These are phyloP conservation scores for Genyomyrus donnyi DNA, from an alignment of 2,113 vertebrate genomes.

Conservation along the genomic window DNA sequence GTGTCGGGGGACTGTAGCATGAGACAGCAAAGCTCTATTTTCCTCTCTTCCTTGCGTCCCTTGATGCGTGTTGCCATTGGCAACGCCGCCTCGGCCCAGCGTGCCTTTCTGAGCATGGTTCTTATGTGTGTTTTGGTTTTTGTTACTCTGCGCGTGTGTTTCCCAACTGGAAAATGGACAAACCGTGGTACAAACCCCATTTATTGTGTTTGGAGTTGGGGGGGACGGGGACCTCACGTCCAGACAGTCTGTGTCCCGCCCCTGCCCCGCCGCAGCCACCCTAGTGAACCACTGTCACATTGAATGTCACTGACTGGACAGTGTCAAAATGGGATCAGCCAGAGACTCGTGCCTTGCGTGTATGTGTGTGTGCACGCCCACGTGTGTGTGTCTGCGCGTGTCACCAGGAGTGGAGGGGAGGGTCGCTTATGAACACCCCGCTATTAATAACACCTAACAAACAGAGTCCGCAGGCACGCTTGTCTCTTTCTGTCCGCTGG, in stretches of 20 bases:
- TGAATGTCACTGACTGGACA: conserved; percentile 48
- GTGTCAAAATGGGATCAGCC: conserved; percentile 25
- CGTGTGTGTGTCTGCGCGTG: conserved; percentile 10
- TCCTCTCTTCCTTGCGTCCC: conserved; percentile 27
- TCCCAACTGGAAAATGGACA: not conserved
- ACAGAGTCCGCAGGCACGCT: conserved; percentile 67
- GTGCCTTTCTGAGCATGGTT: conserved; percentile 21
- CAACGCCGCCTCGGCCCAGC: not conserved
- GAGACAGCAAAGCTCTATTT: conserved; percentile 16
- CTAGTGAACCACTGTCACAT: conserved; percentile 34
- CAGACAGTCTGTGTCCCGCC: not conserved
- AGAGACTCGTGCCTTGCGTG: conserved; percentile 26
- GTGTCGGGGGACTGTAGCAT: conserved; percentile 30
- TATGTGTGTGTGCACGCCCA: not conserved
- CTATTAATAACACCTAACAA: conserved; percentile 87
- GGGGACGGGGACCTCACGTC: not conserved
- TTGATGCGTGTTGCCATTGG: conserved; percentile 26
- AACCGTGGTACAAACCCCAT: not conserved
- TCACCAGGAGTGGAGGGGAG: conserved; percentile 25
- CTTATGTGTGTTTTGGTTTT: conserved; percentile 13
- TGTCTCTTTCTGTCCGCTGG: conserved; percentile 76
- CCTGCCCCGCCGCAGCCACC: not conserved
- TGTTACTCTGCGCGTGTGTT: not conserved
- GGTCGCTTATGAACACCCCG: conserved; percentile 58
- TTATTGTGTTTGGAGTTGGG: not conserved